A percentile compares a stretch with the other conserved stretches of the same genome.
Evolutionary conservation across 2,113 vertebrate genomes (phyloP).

Genomic region (Physeter macrocephalus): DNA sequence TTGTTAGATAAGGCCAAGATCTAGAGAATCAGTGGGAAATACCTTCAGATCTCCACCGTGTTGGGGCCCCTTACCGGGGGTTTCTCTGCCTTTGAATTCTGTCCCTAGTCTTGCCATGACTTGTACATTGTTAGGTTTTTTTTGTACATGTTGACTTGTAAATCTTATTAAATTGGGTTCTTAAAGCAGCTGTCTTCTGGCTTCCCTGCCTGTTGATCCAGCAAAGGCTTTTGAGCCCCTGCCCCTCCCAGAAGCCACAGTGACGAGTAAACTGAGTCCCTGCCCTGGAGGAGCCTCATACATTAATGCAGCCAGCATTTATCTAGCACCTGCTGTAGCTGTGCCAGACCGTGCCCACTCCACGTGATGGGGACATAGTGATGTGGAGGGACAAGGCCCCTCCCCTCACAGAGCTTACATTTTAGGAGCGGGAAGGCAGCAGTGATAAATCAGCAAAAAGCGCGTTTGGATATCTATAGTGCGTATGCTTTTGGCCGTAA

Average conservation of each 20-base stretch:
- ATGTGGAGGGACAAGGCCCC: background rate
- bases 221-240: background rate
- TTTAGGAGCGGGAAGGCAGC: background rate
- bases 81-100: constrained; percentile 1
- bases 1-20: constrained; percentile 18
- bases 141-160: constrained; percentile 62
- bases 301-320: background rate
- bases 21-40: constrained; percentile 46
- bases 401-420: background rate
- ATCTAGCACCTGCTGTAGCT: background rate
- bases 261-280: background rate
- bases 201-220: background rate
- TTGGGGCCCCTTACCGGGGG: background rate
- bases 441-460: background rate
- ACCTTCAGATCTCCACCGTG: background rate
- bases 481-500: background rate
- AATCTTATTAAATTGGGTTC: constrained; percentile 76
- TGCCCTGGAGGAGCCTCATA: background rate
- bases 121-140: constrained; percentile 58
- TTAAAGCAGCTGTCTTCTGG: constrained; percentile 1
- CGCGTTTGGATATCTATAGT: fast-evolving
- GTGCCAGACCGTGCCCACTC: background rate
- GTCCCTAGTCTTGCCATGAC: constrained; percentile 21
- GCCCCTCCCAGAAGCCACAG: too few species aligned
- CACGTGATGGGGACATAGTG: fast-evolving